Percentiles rank a stretch among this genome's conserved stretches.
These are phyloP conservation scores for Chionis minor DNA, from an alignment of 2,113 vertebrate genomes.

Conservation along the genomic window DNA sequence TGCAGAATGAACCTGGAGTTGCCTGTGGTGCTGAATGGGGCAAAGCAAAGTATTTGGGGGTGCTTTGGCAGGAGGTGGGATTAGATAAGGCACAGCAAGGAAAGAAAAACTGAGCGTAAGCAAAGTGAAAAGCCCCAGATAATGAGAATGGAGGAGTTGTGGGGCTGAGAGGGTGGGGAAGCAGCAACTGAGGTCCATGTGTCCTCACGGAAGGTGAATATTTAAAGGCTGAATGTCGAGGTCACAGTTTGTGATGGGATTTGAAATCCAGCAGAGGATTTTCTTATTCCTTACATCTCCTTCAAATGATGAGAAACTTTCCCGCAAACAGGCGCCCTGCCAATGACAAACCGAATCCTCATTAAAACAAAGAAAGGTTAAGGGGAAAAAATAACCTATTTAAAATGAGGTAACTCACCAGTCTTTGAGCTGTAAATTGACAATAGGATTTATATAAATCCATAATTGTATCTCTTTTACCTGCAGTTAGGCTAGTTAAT, in stretches of 20 bases:
- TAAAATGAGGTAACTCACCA: conserved; percentile 84
- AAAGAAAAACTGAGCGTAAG: neutral
- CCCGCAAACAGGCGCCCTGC: conserved; percentile 71
- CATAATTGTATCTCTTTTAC: conserved; percentile 97
- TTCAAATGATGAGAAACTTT: conserved; percentile 73
- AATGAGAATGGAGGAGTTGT: neutral
- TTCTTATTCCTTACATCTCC: conserved; percentile 50
- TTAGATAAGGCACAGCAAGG: neutral
- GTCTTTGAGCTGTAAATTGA: conserved; percentile 95
- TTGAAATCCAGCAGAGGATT: conserved; percentile 57
- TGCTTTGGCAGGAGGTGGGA: neutral
- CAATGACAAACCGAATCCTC: conserved; percentile 84
- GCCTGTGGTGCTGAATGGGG: neutral
- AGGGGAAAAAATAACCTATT: conserved; percentile 82
- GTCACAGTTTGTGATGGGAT: neutral
- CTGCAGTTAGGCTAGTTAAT: conserved; percentile 90
- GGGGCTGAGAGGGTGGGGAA: neutral
- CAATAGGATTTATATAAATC: conserved; percentile 95
- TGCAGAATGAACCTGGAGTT: neutral
- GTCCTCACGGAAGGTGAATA: neutral
- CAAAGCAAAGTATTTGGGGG: neutral
- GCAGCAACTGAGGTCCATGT: neutral
- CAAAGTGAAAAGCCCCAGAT: neutral
- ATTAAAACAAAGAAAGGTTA: conserved; percentile 91
- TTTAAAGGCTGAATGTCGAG: conserved; percentile 13